Base-by-base conservation (phyloP, 2,797 vertebrate species). In the Dromococcyx pavoninus region DNA sequence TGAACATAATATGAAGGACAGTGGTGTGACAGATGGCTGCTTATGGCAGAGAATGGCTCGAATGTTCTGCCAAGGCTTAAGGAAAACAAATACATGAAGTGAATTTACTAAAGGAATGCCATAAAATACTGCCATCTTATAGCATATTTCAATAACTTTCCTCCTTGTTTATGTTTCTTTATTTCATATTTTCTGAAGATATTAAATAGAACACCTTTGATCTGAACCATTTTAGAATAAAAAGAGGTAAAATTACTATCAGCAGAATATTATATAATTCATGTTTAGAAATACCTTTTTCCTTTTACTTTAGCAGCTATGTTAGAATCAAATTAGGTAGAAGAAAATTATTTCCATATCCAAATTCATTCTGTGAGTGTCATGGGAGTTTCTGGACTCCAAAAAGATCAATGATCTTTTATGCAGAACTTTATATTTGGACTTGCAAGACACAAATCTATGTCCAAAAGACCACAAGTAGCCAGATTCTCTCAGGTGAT, bases 1-100 rank as follows among this genome's bases (percentile, higher is more conserved):
- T 66, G 24, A 69, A 88, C 87, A 77, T 81, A 89, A n/a, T 33
- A 23, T 18, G 53, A 90, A 88, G 39, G 43, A 71, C 54, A 53
- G 16, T 30, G 56, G 82, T 60, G 51, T 81, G 80, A 87, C 94
- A 95, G 87, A 89, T 76, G 51, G 56, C 35, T 92, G 81, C 44
- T 91, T 82, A 79, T 87, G 89, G 56, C 81, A 92, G 58, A 73
- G 64, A 93, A 82, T n/a, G 60, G 28, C 39, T 87, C 39, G 32
- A 85, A 51, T 58, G 35, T 62, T 79, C 43, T 91, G 64, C 32
- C 32, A 73, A 51, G 85, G 64, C 41, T 70, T 92, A 82, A 87
- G 78, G 86, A 82, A 91, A 89, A 74, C 33, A 80, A 83, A 83
- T 69, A 83, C 30, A 62, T 48, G n/a, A 89, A 90, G 28, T 66